Conservation (phyloP, 2,113 vertebrate genomes). For the Salvelinus alpinus region DNA sequence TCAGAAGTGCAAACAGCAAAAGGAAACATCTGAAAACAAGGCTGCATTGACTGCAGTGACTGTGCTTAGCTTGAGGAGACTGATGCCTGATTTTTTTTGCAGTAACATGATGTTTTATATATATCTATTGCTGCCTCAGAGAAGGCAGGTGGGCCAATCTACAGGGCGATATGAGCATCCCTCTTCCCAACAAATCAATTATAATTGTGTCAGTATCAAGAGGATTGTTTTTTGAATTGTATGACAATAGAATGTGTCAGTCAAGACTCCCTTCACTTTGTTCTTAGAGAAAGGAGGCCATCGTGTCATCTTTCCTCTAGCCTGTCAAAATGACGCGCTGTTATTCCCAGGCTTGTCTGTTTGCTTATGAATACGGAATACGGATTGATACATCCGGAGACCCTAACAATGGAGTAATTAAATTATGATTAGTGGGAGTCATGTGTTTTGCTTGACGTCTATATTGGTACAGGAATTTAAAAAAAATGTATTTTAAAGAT, state of each 20-base stretch:
- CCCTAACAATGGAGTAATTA: background rate
- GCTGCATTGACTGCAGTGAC: slow-evolving; percentile 5
- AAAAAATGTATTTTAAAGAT: background rate
- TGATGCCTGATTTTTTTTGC: no score
- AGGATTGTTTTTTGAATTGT: slow-evolving; percentile 49
- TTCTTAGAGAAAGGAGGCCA: slow-evolving; percentile 24
- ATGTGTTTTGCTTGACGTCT: background rate
- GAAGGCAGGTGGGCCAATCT: slow-evolving; percentile 52
- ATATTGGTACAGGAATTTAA: background rate
- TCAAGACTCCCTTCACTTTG: slow-evolving; percentile 28
- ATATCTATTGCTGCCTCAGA: slow-evolving; percentile 45
- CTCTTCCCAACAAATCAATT: slow-evolving; percentile 50
- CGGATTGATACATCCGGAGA: background rate
- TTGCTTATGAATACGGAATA: background rate
- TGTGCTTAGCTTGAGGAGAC: no score
- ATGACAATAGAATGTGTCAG: slow-evolving; percentile 46
- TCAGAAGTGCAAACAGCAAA: no score
- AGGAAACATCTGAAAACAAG: slow-evolving; percentile 18
- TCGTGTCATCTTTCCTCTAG: slow-evolving; percentile 24
- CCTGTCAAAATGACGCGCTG: slow-evolving; percentile 11
- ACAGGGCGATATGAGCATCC: slow-evolving; percentile 10
- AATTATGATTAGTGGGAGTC: background rate
- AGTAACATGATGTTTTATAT: background rate
- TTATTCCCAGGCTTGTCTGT: slow-evolving; percentile 9
- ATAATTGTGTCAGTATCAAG: slow-evolving; percentile 48